Evolutionary conservation across 2,797 vertebrate species (phyloP), one percentile per base, ranked within the genome.

Genomic region (Stomatorhinus walkeri): DNA sequence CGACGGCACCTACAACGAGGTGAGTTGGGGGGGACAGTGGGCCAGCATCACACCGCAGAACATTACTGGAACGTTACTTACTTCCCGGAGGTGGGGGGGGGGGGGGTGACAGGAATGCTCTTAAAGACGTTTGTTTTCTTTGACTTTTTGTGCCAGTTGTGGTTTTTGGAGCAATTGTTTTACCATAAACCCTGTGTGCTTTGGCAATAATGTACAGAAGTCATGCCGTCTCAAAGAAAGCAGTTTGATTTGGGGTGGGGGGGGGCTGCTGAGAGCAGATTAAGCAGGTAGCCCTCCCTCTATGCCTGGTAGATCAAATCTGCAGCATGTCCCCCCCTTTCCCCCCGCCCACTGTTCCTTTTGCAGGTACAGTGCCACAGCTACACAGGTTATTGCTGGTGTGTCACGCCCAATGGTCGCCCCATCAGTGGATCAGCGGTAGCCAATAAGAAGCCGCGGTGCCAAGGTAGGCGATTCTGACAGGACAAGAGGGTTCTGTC

Each of bases 301-400:
- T 14, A 51, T 6, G 51, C 14, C 1, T 8, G 1, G 72, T 43
- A 16, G 72, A 40, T 14, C 36, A 79, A n/a, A 79, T 43, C 36
- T 79, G 72, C 2, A 79, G 32, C 72, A 14, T 79, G 5, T 79
- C 32, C 16, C 28, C 24, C 16, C 6, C 72, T 79, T 6, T 43
- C 14, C 32, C 72, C 72, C 36, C n/a, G n/a, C 19, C 40, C 43
- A 4, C 81, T 49, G 4, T 90, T 51, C 90, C 51, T 22, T 49
- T 91, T 89, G 36, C 94, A 99, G 98, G 96, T 99, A 90, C 98
- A 99, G 93, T 99, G 98, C 91, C 98, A 99, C 91, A 99, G 98
- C 93, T 99, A 98, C 94, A 99, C 98, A 0, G 98, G 98, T 46
- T 99, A 99, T 93, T 99, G 98, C 91, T 99, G 98, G 98, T 99